Conservation (phyloP, 2,113 vertebrate genomes). For the Orycteropus afer region DNA sequence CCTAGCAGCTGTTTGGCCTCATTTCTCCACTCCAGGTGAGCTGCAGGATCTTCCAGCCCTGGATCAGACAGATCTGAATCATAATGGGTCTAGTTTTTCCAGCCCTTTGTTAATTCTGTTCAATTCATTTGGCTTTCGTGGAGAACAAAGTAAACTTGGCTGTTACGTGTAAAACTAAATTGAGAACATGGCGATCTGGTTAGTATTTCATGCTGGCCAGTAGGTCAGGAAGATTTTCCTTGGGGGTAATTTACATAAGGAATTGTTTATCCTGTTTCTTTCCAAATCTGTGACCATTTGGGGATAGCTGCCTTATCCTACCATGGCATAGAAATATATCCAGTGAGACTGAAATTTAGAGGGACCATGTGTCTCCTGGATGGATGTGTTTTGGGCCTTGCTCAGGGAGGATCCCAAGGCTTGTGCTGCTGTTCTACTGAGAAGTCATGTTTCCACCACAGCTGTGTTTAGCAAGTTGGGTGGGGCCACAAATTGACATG, state of each 20-base stretch:
- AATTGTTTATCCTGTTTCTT: slow-evolving; percentile 65
- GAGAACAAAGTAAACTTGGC: slow-evolving; percentile 73
- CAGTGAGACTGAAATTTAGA: background rate
- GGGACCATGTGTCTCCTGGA: background rate
- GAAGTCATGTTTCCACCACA: slow-evolving; percentile 46
- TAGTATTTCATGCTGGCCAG: slow-evolving; percentile 66
- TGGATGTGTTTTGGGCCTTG: slow-evolving; percentile 36
- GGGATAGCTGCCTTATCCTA: slow-evolving; percentile 59
- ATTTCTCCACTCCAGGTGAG: slow-evolving; percentile 71
- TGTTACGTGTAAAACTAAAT: slow-evolving; percentile 49
- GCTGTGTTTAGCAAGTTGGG: slow-evolving; percentile 58
- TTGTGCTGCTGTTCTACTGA: slow-evolving; percentile 25
- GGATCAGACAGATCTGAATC: slow-evolving; percentile 62
- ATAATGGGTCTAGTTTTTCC: slow-evolving; percentile 53
- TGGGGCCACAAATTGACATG: slow-evolving; percentile 13
- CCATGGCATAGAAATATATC: slow-evolving; percentile 34
- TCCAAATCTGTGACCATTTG: slow-evolving; percentile 58
- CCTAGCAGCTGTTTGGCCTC: slow-evolving; percentile 77
- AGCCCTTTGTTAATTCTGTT: slow-evolving; percentile 72
- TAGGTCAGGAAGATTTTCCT: slow-evolving; percentile 69
- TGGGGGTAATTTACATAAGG: slow-evolving; percentile 66
- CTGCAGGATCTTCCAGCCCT: background rate
- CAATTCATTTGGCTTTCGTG: slow-evolving; percentile 58
- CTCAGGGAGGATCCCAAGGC: slow-evolving; percentile 61
- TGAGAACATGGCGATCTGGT: slow-evolving; percentile 69